Base-by-base conservation (phyloP, 1,140 invertebrate genomes). In the Bombus sylvicola region DNA sequence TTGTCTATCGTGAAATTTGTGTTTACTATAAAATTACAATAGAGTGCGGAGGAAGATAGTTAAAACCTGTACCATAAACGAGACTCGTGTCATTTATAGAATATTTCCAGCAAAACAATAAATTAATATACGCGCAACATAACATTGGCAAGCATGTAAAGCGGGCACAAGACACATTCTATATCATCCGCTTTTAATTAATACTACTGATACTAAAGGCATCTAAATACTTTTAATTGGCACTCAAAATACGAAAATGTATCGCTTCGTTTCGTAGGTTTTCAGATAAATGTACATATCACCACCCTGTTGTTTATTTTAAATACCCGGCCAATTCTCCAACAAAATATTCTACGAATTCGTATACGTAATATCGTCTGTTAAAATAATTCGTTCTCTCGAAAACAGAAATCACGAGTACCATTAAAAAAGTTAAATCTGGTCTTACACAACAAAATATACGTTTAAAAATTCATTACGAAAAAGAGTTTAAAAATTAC, bases 181-280 rank as follows among this genome's bases (percentile, higher is more conserved):
- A 15, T 80, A 80, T 79, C 47, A 28, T 22, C 31, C 28, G n/a
- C 12, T 9, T 62, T 62, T 73, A 81, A 73, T 81, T 73, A 71
- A 59, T 31, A 39, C 31, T 9, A 12, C 37, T 8, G 53, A 6
- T 34, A 47, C 37, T 3, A 28, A 62, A 62, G 37, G 34, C 39
- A 62, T 53, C 53, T 34, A n/a, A 74, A 62, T 73, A 59, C 18
- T 59, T 59, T 72, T 74, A 82, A 82, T 82, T 64, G 22, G 4
- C 18, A 15, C 22, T 34, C 0, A 31, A n/a, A 25, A 13, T 12
- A 28, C 31, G 13, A 34, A 15, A 31, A 71, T n/a, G n/a, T 34
- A 43, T 66, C 62, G 41, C 25, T n/a, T 68, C 3, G 47, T 18
- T 18, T 18, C 39, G 39, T 10, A 3, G 13, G 6, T 31, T 28